Evolutionary conservation across 2,888 invertebrate genomes (phyloP).

Genomic region (Steinernema scapterisci): DNA sequence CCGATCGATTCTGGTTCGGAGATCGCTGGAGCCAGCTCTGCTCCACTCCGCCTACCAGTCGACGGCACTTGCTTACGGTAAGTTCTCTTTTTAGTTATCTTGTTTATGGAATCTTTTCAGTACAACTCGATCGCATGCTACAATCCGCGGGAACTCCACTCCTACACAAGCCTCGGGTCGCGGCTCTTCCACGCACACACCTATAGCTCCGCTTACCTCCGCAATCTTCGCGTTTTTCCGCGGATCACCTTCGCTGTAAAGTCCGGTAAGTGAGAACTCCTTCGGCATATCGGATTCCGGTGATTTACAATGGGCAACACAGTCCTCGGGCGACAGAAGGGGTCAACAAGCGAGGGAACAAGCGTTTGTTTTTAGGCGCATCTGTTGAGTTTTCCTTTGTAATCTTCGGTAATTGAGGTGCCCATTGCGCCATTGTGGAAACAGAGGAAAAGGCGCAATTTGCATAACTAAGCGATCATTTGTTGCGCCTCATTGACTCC

Average conservation of each 20-base stretch:
- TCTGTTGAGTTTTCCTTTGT: constrained; percentile 9
- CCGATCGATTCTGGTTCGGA: constrained; percentile 50
- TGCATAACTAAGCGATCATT: constrained; percentile 28
- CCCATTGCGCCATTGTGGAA: neutral
- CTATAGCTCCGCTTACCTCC: constrained; percentile 62
- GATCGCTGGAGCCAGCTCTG: constrained; percentile 45
- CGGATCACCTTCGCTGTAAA: constrained; percentile 53
- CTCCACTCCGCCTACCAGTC: constrained; percentile 20
- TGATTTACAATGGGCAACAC: constrained; percentile 1
- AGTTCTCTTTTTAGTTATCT: neutral
- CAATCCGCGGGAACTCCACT: constrained; percentile 45
- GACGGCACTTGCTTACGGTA: constrained; percentile 32
- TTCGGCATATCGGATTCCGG: constrained; percentile 5
- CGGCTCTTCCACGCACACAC: constrained; percentile 60
- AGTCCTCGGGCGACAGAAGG: neutral
- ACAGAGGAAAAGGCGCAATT: neutral
- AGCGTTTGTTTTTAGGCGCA: neutral
- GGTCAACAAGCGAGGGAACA: neutral
- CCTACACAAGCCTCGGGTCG: constrained; percentile 48
- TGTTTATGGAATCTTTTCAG: constrained; percentile 1
- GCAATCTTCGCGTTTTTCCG: constrained; percentile 60
- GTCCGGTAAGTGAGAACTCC: constrained; percentile 43
- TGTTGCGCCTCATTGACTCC: constrained; percentile 30
- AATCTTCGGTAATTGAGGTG: constrained; percentile 10
- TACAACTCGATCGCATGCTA: constrained; percentile 48